Evolutionary conservation across 2,888 invertebrate species (phyloP).

Genomic region (Carterocephalus palaemon): DNA sequence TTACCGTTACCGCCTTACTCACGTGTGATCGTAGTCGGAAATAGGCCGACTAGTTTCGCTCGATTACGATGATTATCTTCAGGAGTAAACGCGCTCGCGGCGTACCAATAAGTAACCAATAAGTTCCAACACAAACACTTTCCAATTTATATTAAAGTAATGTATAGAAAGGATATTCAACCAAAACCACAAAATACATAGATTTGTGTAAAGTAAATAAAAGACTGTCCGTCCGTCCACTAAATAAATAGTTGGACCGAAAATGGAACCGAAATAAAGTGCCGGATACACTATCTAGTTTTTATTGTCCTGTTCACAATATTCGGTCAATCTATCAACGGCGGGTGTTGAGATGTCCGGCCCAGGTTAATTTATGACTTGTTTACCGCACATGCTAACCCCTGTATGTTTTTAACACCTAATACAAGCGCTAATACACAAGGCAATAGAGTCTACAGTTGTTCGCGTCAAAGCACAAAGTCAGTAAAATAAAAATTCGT

Average conservation of each 20-base stretch:
- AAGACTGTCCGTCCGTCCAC: background rate
- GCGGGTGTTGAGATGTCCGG: constrained; percentile 18
- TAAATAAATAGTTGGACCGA: background rate
- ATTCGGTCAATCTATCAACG: constrained; percentile 41
- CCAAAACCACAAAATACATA: too few species aligned
- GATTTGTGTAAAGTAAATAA: too few species aligned
- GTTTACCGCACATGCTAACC: constrained; percentile 22
- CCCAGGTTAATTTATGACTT: constrained; percentile 28
- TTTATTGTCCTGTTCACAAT: constrained; percentile 46
- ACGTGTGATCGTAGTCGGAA: too few species aligned
- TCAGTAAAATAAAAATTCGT: too few species aligned
- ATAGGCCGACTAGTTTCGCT: too few species aligned
- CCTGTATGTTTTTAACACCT: background rate
- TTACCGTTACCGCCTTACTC: too few species aligned
- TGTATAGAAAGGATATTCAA: too few species aligned
- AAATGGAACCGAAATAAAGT: constrained; percentile 12
- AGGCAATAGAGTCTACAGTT: background rate
- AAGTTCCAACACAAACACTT: too few species aligned
- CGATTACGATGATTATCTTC: too few species aligned
- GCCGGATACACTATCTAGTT: constrained; percentile 30
- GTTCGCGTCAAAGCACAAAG: background rate
- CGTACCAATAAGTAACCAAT: too few species aligned
- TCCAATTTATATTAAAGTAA: too few species aligned
- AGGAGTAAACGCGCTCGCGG: too few species aligned
- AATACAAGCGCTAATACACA: background rate